Base-by-base conservation (phyloP, 2,797 vertebrate genomes). In the Knipowitschia caucasica region DNA sequence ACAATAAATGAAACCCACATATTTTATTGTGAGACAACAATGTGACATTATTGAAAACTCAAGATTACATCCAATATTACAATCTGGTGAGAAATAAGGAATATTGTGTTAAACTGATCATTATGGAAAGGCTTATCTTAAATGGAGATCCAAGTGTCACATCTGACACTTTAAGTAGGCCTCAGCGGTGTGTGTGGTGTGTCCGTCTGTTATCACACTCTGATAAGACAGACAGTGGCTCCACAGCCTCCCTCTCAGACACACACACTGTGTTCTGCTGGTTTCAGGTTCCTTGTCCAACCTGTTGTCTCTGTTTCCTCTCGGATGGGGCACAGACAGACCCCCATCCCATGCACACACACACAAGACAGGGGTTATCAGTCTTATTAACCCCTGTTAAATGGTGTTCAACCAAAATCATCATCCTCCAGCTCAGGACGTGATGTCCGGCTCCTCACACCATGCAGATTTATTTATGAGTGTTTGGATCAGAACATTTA, bases 181-280 rank as follows among this genome's bases (percentile, higher is more conserved):
- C 45, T 74, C 75, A 71, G 72, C n/a, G 20, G 42, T 42, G 17
- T 53, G 44, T 56, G 42, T 35, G 42, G 38, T 55, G 55, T 58
- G 59, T 40, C 89, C 83, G 63, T 89, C 88, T 87, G 87, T 91
- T 91, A 91, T 91, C 91, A 78, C 80, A 54, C 85, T 65, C 81
- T 60, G 89, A 91, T 90, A 90, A 89, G 63, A 45, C 79, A 66
- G 80, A 73, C 86, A 71, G 86, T 71, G 89, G 86, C 89, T 86
- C 90, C 88, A 86, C 73, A 61, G 84, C 86, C 87, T 88, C 71
- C 87, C 62, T 71, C 30, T 23, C 69, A 83, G 78, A 58, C 81
- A 85, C 88, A 80, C 79, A 72, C 71, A 78, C 60, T 82, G 86
- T 72, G 86, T 80, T 71, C 70, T 80, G 53, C 67, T 78, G 85